A percentile compares a stretch with the other conserved stretches of the same genome.
Conservation (phyloP, 1,140 invertebrate species). For the Scaptodrosophila lebanonensis region DNA sequence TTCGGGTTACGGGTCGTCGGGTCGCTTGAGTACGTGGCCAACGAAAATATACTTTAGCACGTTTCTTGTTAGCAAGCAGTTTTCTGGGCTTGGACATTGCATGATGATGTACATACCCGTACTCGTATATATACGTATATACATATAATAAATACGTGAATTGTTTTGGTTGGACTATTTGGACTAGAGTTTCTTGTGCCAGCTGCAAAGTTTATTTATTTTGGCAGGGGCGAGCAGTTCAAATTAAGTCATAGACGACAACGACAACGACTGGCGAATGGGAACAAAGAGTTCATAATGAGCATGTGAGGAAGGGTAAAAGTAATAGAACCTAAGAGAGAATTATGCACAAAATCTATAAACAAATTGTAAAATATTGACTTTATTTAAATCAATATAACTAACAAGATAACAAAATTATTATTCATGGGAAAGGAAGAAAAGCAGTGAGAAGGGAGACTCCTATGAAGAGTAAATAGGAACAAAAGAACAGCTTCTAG, state of each 20-base stretch:
- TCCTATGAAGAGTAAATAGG: too few species aligned
- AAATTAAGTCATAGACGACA: constrained; percentile 47
- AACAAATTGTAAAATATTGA: too few species aligned
- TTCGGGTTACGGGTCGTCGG: constrained; percentile 15
- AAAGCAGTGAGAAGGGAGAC: too few species aligned
- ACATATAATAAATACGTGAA: constrained; percentile 14
- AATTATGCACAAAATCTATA: too few species aligned
- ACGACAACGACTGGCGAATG: constrained; percentile 14
- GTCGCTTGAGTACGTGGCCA: constrained; percentile 46
- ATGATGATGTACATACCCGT: constrained; percentile 43
- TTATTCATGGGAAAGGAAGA: too few species aligned
- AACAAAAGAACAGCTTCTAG: too few species aligned
- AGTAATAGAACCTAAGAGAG: too few species aligned
- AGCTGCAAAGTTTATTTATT: constrained; percentile 44
- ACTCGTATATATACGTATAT: too few species aligned
- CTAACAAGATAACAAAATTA: too few species aligned
- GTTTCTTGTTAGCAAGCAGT: constrained; percentile 69
- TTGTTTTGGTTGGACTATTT: constrained; percentile 10
- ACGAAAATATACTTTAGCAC: constrained; percentile 73
- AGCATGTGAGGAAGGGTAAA: neutral
- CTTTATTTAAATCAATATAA: too few species aligned
- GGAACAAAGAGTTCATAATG: neutral
- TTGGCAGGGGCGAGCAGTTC: constrained; percentile 52
- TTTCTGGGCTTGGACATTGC: constrained; percentile 41
- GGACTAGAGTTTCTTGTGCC: constrained; percentile 5